These are phyloP conservation scores for Xestobium rufovillosum DNA, from an alignment of 2,888 invertebrate genomes.

Conservation along the genomic window DNA sequence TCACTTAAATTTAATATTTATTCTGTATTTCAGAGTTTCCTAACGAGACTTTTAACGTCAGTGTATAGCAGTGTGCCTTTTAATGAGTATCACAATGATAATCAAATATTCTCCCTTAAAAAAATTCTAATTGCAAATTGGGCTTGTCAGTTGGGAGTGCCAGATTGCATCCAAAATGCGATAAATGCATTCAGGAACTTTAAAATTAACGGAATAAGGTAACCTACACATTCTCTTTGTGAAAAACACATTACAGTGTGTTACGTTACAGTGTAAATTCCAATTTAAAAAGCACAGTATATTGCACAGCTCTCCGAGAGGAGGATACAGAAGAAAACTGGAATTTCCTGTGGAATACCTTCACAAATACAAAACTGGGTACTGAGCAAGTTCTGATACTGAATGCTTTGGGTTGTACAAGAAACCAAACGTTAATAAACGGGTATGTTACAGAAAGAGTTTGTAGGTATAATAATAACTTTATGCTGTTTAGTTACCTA, in stretches of 20 bases:
- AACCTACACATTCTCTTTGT: too few relatives aligned
- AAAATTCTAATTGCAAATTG: slow-evolving; percentile 53
- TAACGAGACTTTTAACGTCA: neutral
- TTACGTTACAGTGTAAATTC: slow-evolving; percentile 47
- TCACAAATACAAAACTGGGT: slow-evolving; percentile 53
- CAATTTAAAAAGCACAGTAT: slow-evolving; percentile 63
- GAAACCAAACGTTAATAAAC: slow-evolving; percentile 46
- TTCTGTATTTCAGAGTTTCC: neutral
- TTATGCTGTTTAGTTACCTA: neutral
- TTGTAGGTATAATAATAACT: slow-evolving; percentile 6
- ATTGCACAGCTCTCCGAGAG: slow-evolving; percentile 65
- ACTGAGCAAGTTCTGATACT: slow-evolving; percentile 63
- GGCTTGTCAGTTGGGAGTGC: slow-evolving; percentile 57
- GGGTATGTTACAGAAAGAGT: slow-evolving; percentile 43
- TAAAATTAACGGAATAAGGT: slow-evolving; percentile 23
- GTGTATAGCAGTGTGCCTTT: slow-evolving; percentile 16
- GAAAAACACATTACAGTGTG: slow-evolving; percentile 22
- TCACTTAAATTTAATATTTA: too few relatives aligned
- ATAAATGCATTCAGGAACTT: slow-evolving; percentile 40
- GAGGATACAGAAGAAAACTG: slow-evolving; percentile 53
- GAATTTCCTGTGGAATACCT: slow-evolving; percentile 52
- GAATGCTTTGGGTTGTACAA: slow-evolving; percentile 60
- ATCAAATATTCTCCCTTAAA: slow-evolving; percentile 51
- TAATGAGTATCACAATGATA: slow-evolving; percentile 16
- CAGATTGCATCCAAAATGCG: slow-evolving; percentile 50